These are phyloP conservation scores for Ypsolopha scabrella DNA, from an alignment of 2,888 invertebrate genomes.

Conservation along the genomic window DNA sequence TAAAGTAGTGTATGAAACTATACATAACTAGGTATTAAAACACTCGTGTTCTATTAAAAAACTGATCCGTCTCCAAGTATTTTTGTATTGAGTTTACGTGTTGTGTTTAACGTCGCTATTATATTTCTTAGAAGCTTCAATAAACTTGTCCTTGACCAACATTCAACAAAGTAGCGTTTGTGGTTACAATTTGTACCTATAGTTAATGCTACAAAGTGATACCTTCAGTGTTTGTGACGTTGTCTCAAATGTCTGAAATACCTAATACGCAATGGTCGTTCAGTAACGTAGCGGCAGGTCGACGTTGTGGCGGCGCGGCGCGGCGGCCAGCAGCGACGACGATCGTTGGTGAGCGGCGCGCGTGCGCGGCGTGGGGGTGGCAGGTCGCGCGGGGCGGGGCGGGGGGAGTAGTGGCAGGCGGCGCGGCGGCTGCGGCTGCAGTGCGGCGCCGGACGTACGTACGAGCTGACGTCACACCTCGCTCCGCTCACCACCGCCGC, in stretches of 20 bases:
- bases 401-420: constrained; percentile 2
- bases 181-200: too few species aligned
- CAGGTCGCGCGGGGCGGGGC: constrained; percentile 5
- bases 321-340: constrained; percentile 1
- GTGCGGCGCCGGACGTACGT: constrained; percentile 9
- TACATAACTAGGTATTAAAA: too few species aligned
- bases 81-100: too few species aligned
- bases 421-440: too few species aligned
- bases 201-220: too few species aligned
- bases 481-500: not conserved
- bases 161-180: too few species aligned
- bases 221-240: not conserved
- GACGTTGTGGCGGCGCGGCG: not conserved
- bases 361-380: constrained; percentile 11
- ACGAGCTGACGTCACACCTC: not conserved
- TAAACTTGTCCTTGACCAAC: too few species aligned
- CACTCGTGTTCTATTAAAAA: too few species aligned
- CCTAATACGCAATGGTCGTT: not conserved
- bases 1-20: too few species aligned
- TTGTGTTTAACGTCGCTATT: too few species aligned
- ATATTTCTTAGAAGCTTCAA: too few species aligned
- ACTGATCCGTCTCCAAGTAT: too few species aligned
- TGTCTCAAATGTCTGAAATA: not conserved
- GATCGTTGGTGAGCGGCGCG: constrained; percentile 1
- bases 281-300: not conserved